phyloP scores from a whole-genome alignment of 2,888 invertebrate species.

The Drosophila lacicola region DNA sequence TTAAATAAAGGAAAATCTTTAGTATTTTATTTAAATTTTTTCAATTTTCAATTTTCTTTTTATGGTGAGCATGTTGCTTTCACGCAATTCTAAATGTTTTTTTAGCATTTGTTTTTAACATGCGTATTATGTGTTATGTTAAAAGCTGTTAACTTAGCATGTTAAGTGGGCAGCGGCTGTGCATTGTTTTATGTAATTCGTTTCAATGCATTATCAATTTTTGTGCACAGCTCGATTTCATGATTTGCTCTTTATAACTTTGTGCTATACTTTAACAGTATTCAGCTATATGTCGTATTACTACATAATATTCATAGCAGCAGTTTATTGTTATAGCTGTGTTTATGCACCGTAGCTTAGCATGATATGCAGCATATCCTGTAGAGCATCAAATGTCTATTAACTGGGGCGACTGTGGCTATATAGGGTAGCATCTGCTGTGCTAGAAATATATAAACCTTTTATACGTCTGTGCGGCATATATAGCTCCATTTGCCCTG shows the following conservation, averaged over 20 bases:
- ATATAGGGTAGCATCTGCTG: slow-evolving; percentile 6
- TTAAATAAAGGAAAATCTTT: too few species aligned
- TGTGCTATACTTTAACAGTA: too few species aligned
- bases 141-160: too few species aligned
- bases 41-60: too few species aligned
- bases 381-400: slow-evolving; percentile 1
- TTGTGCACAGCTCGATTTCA: background rate
- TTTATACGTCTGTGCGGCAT: slow-evolving; percentile 18
- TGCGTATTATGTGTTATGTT: background rate
- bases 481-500: slow-evolving; percentile 3
- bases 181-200: background rate
- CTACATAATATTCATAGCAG: background rate
- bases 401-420: background rate
- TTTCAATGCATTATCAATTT: background rate
- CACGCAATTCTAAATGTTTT: background rate
- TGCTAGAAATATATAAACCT: slow-evolving; percentile 10
- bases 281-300: background rate
- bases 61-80: too few species aligned
- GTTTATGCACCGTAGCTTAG: background rate
- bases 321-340: background rate
- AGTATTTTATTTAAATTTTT: too few species aligned
- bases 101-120: background rate
- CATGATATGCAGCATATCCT: background rate
- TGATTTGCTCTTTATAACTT: background rate
- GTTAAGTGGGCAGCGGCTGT: background rate